Evolutionary conservation across 2,888 invertebrate species (phyloP), one percentile per base, ranked within the genome.

Genomic region (Eristalis arbustorum): DNA sequence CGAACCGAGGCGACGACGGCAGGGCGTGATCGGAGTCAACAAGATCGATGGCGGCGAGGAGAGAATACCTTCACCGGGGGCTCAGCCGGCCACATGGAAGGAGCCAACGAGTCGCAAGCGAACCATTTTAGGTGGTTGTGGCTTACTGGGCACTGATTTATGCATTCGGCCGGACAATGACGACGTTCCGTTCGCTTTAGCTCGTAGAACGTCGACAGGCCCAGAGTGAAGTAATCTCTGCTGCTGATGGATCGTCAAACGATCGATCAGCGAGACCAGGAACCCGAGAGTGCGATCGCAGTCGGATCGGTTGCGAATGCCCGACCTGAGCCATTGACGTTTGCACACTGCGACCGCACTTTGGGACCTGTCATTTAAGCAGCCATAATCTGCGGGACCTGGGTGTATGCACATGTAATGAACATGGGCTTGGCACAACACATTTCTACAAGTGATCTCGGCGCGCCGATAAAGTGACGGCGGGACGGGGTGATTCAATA

Each of bases 11-110:
- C 23, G 61, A 57, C 49, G 49, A 82, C 81, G 59, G 68, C 78
- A 83, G 83, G 82, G 82, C 87, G 87, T 87, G 83, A 82, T 87
- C 72, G 40, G 87, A 82, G 87, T 83, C 82, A 87, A 83, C 83
- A 87, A 87, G 81, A 81, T 85, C 69, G 64, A 14, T 69, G 49
- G 25, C 59, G 64, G 25, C 74, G 64, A 75, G 49, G 34, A 76
- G 73, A 72, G 82, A 49, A 82, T 81, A 73, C 72, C 71, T 71
- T 68, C 67, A 66, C 56, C 75, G 61, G 59, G 25, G 49, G 49
- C 42, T n/a, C 42, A 76, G 22, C 56, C 63, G 61, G 57, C 31
- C 71, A 40, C 61, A 67, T 57, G 63, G 34, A 40, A 22, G 49
- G 59, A 59, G 59, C 64, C 42, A 72, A 67, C 69, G 80, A 85